A percentile compares a stretch with the other conserved stretches of the same genome.
phyloP scores from a whole-genome alignment of 2,113 vertebrate species.

The Hipposideros armiger region DNA sequence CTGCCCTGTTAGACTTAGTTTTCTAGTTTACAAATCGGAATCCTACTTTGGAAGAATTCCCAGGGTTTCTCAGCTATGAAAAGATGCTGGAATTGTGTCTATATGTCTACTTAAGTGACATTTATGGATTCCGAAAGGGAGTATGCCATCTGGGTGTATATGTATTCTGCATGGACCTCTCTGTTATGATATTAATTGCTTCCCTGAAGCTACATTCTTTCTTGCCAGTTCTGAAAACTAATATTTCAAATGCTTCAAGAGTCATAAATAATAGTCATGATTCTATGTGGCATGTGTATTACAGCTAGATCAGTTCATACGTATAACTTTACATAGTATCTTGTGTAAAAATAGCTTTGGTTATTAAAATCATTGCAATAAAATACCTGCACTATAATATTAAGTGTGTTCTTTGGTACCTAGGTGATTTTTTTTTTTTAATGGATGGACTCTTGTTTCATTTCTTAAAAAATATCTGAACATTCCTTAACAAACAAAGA shows the following conservation, averaged over 20 bases:
- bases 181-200: constrained; percentile 65
- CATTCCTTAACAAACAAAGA: constrained; percentile 95
- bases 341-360: constrained; percentile 92
- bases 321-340: constrained; percentile 91
- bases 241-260: constrained; percentile 84
- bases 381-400: constrained; percentile 91
- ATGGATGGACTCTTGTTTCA: constrained; percentile 87
- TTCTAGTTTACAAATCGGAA: not conserved
- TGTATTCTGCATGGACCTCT: not conserved
- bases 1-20: constrained; percentile 18
- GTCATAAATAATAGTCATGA: constrained; percentile 88
- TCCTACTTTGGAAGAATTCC: not conserved
- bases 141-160: not conserved
- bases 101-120: constrained; percentile 14
- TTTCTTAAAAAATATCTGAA: constrained; percentile 87
- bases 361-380: constrained; percentile 92
- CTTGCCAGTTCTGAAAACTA: constrained; percentile 84
- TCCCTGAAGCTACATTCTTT: constrained; percentile 85
- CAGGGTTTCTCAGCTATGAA: constrained; percentile 24
- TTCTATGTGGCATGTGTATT: constrained; percentile 86
- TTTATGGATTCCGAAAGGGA: constrained; percentile 7
- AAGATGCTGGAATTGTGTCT: not conserved
- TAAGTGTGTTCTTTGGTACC: constrained; percentile 92
- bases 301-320: constrained; percentile 89
- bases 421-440: constrained; percentile 85